phyloP scores from a whole-genome alignment of 1,140 invertebrate species.

The Leptinotarsa texana region DNA sequence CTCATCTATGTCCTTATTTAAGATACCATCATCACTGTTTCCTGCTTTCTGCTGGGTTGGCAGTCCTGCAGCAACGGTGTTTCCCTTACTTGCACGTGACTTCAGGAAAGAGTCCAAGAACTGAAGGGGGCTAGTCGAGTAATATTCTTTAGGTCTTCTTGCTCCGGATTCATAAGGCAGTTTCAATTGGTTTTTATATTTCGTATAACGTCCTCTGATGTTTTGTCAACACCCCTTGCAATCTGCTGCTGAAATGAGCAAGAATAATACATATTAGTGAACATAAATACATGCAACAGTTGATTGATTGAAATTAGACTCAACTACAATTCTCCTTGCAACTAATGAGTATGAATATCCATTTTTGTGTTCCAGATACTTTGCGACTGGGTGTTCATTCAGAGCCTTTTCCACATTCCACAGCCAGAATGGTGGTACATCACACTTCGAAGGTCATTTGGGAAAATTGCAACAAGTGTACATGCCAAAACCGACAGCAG shows the following conservation, averaged over 20 bases:
- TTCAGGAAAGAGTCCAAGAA: not conserved
- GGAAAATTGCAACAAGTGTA: not conserved
- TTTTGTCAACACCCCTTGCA: not conserved
- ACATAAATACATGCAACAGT: not conserved
- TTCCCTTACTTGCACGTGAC: not conserved
- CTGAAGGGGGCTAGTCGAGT: constrained; percentile 1
- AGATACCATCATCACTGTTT: not conserved
- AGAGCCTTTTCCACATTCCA: not conserved
- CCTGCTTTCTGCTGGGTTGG: not conserved
- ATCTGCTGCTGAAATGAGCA: not conserved
- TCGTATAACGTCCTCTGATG: constrained; percentile 7
- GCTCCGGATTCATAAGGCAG: not conserved
- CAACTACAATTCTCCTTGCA: too few species aligned
- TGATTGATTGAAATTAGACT: too few species aligned
- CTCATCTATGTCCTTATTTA: not conserved
- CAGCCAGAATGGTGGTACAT: not conserved
- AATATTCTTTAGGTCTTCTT: not conserved
- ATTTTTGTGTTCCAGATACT: not conserved
- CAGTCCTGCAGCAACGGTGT: not conserved
- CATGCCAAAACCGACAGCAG: not conserved
- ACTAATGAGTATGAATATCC: too few species aligned
- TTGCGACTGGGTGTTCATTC: not conserved
- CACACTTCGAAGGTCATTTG: not conserved
- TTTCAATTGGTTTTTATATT: not conserved
- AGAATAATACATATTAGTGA: not conserved